phyloP scores from a whole-genome alignment of 2,797 vertebrate genomes.

The Leptodactylus fallax region DNA sequence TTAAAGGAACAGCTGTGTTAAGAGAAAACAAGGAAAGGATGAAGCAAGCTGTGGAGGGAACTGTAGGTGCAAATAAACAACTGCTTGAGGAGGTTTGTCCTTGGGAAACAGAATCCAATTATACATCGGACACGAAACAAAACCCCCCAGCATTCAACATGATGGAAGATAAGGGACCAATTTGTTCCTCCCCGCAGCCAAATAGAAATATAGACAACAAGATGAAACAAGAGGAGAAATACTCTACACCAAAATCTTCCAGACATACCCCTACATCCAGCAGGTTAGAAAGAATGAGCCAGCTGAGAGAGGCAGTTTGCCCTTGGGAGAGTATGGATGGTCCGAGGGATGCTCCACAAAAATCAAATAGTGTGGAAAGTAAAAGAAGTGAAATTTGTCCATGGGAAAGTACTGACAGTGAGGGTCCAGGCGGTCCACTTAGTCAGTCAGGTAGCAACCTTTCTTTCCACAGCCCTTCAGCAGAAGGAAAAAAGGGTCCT shows the following conservation, averaged over 20 bases:
- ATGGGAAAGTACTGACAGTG: constrained; percentile 50
- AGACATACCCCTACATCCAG: constrained; percentile 40
- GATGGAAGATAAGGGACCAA: neutral
- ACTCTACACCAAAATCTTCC: constrained; percentile 46
- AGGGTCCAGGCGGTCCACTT: neutral
- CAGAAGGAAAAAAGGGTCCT: neutral
- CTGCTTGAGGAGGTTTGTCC: constrained; percentile 73
- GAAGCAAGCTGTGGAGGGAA: constrained; percentile 59
- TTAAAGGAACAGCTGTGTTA: constrained; percentile 71
- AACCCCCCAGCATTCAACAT: neutral
- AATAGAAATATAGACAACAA: neutral
- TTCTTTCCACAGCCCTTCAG: constrained; percentile 45
- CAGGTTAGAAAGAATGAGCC: constrained; percentile 62
- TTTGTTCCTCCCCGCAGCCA: neutral
- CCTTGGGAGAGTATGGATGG: constrained; percentile 67
- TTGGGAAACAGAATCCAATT: constrained; percentile 71
- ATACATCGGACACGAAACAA: neutral
- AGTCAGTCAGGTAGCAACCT: constrained; percentile 38
- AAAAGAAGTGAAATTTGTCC: constrained; percentile 63
- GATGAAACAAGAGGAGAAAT: neutral
- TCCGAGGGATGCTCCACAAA: constrained; percentile 28
- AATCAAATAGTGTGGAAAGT: neutral
- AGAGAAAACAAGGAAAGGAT: constrained; percentile 61
- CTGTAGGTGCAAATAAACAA: constrained; percentile 44
- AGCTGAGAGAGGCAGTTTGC: constrained; percentile 60